Percentiles rank a stretch among this genome's conserved stretches.
Evolutionary conservation across 92 coral and sea anemone species (phyloP).

Genomic region (Palythoa heliodiscus): DNA sequence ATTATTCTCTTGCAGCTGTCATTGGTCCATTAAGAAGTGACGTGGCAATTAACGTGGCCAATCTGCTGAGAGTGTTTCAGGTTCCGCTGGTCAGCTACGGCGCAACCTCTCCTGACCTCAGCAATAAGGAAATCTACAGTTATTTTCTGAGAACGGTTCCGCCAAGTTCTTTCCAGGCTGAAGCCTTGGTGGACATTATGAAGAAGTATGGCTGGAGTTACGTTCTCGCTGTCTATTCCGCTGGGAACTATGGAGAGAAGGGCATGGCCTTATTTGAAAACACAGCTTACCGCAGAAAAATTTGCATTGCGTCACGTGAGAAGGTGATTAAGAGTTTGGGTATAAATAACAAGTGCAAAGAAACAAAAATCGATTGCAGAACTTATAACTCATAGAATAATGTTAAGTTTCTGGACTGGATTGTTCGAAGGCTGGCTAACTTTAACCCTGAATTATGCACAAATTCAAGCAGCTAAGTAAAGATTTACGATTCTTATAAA

Average conservation of each 20-base stretch:
- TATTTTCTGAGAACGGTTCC: slow-evolving; percentile 46
- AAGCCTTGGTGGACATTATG: slow-evolving; percentile 43
- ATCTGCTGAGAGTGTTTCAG: slow-evolving; percentile 40
- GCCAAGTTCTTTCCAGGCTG: slow-evolving; percentile 46
- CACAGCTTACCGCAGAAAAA: slow-evolving; percentile 40
- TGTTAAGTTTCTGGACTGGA: no score
- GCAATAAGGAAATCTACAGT: slow-evolving; percentile 49
- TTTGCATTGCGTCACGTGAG: slow-evolving; percentile 40
- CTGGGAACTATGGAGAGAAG: slow-evolving; percentile 45
- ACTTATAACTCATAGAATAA: not conserved
- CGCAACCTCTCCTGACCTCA: slow-evolving; percentile 40
- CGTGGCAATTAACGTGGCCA: slow-evolving; percentile 44
- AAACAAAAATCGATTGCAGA: not conserved
- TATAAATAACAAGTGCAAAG: not conserved
- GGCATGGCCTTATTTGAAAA: slow-evolving; percentile 43
- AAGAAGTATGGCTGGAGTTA: slow-evolving; percentile 41
- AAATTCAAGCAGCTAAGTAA: no score
- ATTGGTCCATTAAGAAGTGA: slow-evolving; percentile 50
- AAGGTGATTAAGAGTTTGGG: not conserved
- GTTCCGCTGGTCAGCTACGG: slow-evolving; percentile 46
- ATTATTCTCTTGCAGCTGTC: slow-evolving; percentile 51
- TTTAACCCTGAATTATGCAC: no score
- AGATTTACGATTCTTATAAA: no score
- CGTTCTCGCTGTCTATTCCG: slow-evolving; percentile 41
- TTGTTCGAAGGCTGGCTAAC: no score